Evolutionary conservation across 2,113 vertebrate species (phyloP).

Genomic region (Arenaria interpres): DNA sequence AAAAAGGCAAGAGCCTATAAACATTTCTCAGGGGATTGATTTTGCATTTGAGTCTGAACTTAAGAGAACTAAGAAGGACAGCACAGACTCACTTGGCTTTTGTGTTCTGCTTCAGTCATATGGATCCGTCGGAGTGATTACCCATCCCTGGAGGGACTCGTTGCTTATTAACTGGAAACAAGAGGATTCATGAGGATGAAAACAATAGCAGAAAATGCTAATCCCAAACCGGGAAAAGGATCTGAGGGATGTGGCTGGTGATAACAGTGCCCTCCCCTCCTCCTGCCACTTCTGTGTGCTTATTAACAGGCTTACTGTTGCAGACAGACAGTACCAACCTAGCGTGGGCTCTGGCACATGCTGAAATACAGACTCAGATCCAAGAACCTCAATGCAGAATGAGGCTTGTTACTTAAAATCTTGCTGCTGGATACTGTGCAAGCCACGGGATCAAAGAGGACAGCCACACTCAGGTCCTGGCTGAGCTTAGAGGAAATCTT

Average conservation of each 20-base stretch:
- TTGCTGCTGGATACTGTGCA: neutral
- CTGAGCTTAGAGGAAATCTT: neutral
- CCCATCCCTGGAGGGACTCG: neutral
- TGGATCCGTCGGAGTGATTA: neutral
- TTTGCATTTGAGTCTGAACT: slow-evolving; percentile 1
- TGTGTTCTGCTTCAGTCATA: neutral
- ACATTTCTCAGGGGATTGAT: neutral
- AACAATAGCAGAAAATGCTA: neutral
- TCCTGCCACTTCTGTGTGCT: neutral
- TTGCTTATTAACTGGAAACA: neutral
- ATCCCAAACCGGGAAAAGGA: neutral
- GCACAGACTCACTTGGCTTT: neutral
- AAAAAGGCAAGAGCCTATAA: neutral
- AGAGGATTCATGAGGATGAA: neutral
- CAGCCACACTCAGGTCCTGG: neutral
- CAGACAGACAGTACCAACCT: neutral
- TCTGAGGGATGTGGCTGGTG: neutral
- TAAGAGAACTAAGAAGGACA: neutral
- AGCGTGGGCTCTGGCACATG: neutral
- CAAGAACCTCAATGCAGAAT: neutral
- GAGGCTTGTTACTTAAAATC: neutral
- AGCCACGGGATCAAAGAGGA: neutral
- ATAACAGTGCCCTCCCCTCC: neutral
- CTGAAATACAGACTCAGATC: neutral
- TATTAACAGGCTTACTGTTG: neutral